Evolutionary conservation across 2,888 invertebrate genomes (phyloP), one percentile per base, ranked within the genome.

Genomic region (Agrotis clavis): DNA sequence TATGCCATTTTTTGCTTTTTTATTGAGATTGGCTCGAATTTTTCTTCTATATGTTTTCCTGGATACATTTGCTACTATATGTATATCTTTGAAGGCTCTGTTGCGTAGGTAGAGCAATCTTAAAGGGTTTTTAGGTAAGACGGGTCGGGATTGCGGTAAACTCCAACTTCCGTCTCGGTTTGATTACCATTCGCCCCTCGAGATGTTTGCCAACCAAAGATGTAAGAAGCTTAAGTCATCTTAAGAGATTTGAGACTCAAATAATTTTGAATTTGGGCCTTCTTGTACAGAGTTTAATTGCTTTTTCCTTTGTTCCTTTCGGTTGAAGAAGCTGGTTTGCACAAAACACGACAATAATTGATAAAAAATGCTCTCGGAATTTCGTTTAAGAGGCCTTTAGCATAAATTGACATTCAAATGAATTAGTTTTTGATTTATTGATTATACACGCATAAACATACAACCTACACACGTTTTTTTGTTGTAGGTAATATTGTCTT

Each of bases 121-220:
- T 86, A 90, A 91, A 92, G 91, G 93, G 91, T 93, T 93, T 91
- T 94, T 92, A 93, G 91, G 92, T 91, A 92, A 94, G 91, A 90
- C 89, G 89, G 85, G 88, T 85, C 87, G 89, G 92, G 92, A 93
- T 94, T 94, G 93, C 90, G 91, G 89, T 88, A 88, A 91, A 90
- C 90, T 90, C 77, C 90, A 84, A 86, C 89, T 90, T 89, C 90
- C 91, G 91, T 86, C 87, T 89, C 88, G 83, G 82, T 93, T 92
- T 94, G 92, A 94, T 95, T 94, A 94, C 94, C 92, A 90, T 93
- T 93, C 90, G 91, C 91, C 92, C 93, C 91, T 91, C 88, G 90
- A 90, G 91, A 92, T 92, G 92, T 87, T 86, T 90, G 88, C 83
- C 81, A 84, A 86, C 82, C 84, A 81, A 88, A 84, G 90, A 90